A percentile compares a stretch with the other conserved stretches of the same genome.
These are phyloP conservation scores for Alcedo quadribrachys DNA, from an alignment of 2,797 vertebrate species.

Conservation along the genomic window DNA sequence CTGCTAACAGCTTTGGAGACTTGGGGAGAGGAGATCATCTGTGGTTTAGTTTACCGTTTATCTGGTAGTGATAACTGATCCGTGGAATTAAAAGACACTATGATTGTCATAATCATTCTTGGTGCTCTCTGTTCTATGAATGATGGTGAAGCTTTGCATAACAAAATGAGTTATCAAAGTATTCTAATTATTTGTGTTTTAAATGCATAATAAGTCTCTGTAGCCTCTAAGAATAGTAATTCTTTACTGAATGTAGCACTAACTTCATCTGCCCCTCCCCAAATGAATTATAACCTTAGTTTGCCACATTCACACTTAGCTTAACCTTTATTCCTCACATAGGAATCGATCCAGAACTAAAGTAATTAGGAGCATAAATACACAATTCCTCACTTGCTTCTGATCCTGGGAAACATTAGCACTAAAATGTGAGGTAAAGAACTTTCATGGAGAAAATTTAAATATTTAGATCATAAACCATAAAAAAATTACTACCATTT, in stretches of 20 bases:
- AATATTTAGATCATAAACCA: neutral
- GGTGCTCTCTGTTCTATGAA: neutral
- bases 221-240: neutral
- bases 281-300: neutral
- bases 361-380: neutral
- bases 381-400: neutral
- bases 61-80: neutral
- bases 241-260: neutral
- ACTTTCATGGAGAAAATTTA: neutral
- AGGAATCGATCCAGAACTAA: neutral
- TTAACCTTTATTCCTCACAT: neutral
- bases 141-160: neutral
- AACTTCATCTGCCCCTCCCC: neutral
- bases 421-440: neutral
- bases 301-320: neutral
- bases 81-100: neutral
- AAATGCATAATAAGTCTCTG: neutral
- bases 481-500: neutral
- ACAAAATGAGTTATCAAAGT: neutral
- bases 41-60: neutral
- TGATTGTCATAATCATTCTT: neutral
- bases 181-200: neutral
- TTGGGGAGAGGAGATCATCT: rapidly evolving
- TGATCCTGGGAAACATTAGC: neutral
- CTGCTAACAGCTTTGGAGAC: neutral